A percentile compares a stretch with the other conserved stretches of the same genome.
These are phyloP conservation scores for Platynereis dumerilii DNA, from an alignment of 2,888 invertebrate genomes.

Conservation along the genomic window DNA sequence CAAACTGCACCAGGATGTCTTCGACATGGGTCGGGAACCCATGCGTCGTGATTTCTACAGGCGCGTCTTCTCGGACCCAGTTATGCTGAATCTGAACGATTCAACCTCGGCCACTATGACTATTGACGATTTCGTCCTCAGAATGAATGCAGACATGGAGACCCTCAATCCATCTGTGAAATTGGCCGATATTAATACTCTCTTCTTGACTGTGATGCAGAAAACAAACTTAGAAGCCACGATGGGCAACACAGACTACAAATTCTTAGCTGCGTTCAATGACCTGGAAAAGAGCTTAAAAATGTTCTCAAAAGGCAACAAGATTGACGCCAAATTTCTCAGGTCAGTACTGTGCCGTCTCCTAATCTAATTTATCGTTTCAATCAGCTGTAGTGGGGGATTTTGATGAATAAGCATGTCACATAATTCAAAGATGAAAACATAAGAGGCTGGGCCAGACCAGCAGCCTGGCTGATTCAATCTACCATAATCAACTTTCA, in stretches of 20 bases:
- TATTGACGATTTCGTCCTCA: no score
- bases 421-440: no score
- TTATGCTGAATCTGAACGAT: constrained; percentile 8
- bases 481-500: no score
- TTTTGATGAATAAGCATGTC: no score
- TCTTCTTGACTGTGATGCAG: constrained; percentile 15
- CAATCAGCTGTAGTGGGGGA: no score
- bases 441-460: no score
- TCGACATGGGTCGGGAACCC: constrained; percentile 17
- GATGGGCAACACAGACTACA: constrained; percentile 39
- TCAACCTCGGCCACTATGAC: no score
- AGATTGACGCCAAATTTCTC: constrained; percentile 42
- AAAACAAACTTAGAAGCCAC: constrained; percentile 38
- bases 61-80: constrained; percentile 13
- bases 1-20: constrained; percentile 8
- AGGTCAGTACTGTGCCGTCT: constrained; percentile 33
- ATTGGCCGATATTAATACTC: not conserved
- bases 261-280: constrained; percentile 38
- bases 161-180: constrained; percentile 18
- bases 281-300: constrained; percentile 36
- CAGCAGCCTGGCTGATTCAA: no score
- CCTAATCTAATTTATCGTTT: constrained; percentile 1
- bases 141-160: constrained; percentile 7
- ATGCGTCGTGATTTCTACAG: constrained; percentile 3
- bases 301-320: constrained; percentile 34